phyloP scores from a whole-genome alignment of 2,113 vertebrate genomes.

The Caretta caretta region DNA sequence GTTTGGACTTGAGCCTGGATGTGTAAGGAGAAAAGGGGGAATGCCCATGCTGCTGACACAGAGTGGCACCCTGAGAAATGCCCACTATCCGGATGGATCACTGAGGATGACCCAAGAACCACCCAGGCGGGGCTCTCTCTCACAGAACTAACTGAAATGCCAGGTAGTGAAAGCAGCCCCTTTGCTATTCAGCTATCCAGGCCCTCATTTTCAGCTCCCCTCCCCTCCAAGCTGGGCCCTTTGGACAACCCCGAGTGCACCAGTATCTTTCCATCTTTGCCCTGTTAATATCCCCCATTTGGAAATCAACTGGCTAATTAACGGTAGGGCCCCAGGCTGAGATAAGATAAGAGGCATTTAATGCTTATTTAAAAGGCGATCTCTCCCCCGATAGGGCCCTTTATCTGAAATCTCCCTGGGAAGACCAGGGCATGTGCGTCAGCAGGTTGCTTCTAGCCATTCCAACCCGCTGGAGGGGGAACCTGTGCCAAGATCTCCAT shows the following conservation, averaged over 20 bases:
- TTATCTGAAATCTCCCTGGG: slow-evolving; percentile 71
- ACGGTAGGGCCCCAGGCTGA: slow-evolving; percentile 42
- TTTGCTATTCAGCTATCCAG: background rate
- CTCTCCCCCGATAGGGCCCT: slow-evolving; percentile 35
- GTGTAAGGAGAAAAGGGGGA: background rate
- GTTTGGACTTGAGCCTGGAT: background rate
- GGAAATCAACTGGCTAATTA: slow-evolving; percentile 34
- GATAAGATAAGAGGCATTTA: slow-evolving; percentile 66
- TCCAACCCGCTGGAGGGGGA: background rate
- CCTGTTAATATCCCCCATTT: slow-evolving; percentile 38
- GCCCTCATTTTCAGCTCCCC: rapidly evolving
- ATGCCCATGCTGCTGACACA: background rate
- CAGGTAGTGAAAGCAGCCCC: background rate
- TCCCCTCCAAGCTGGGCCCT: rapidly evolving
- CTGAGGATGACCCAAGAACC: background rate
- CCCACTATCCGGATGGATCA: background rate
- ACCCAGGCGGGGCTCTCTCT: background rate
- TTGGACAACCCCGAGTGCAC: background rate
- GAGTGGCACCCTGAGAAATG: background rate
- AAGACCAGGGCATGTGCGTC: slow-evolving; percentile 58
- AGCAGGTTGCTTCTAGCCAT: slow-evolving; percentile 36
- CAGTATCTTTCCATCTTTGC: slow-evolving; percentile 68
- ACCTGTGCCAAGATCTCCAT: background rate
- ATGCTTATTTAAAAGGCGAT: slow-evolving; percentile 59
- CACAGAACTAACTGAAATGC: background rate